Evolutionary conservation across 1,140 invertebrate species (phyloP).

Genomic region (Paralvinella palmiformis): DNA sequence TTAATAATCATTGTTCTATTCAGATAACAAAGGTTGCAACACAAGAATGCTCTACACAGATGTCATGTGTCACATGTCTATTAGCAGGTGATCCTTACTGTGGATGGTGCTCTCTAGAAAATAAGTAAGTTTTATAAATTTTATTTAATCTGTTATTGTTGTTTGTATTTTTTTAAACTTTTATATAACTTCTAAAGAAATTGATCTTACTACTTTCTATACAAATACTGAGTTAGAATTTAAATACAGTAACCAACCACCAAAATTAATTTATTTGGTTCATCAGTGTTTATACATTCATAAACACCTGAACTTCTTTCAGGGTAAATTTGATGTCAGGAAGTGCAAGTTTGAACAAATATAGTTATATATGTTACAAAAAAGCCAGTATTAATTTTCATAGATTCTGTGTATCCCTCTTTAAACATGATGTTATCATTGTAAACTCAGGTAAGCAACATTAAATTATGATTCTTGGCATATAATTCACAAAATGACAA

Average conservation of each 20-base stretch:
- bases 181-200: not conserved
- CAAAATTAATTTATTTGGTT: not conserved
- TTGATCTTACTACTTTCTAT: not conserved
- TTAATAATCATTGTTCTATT: too few species aligned
- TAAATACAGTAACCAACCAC: not conserved
- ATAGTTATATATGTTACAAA: too few species aligned
- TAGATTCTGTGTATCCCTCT: too few species aligned
- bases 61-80: slow-evolving; percentile 83
- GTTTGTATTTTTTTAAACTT: not conserved
- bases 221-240: not conserved
- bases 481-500: too few species aligned
- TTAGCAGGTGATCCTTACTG: slow-evolving; percentile 91
- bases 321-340: too few species aligned
- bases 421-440: too few species aligned
- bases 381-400: too few species aligned
- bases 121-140: slow-evolving; percentile 61
- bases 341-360: too few species aligned
- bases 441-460: too few species aligned
- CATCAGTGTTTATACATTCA: too few species aligned
- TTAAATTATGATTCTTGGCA: too few species aligned
- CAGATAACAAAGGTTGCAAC: not conserved
- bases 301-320: too few species aligned
- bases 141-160: not conserved
- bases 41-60: not conserved
- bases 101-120: slow-evolving; percentile 95